A percentile compares a stretch with the other conserved stretches of the same genome.
These are phyloP conservation scores for Gorilla gorilla DNA, from an alignment of 2,113 vertebrate genomes.

Conservation along the genomic window DNA sequence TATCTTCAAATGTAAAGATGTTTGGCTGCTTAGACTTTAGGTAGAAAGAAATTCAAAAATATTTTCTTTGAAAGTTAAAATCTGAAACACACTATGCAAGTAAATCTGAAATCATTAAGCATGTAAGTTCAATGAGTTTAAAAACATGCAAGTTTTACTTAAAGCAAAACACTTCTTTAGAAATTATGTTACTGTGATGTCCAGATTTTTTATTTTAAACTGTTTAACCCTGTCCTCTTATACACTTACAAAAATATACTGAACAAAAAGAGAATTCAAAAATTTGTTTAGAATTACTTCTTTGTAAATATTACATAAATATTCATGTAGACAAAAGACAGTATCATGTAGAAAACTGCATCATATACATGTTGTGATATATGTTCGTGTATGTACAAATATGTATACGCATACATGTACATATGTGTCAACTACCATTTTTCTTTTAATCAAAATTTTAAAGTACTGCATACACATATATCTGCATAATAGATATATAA, in stretches of 20 bases:
- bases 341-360: background rate
- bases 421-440: background rate
- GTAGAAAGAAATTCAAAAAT: slow-evolving; percentile 29
- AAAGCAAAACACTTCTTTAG: background rate
- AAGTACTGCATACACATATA: background rate
- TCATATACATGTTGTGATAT: background rate
- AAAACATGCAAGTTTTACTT: slow-evolving; percentile 14
- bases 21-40: background rate
- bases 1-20: slow-evolving; percentile 12
- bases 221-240: background rate
- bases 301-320: background rate
- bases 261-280: background rate
- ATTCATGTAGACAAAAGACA: background rate
- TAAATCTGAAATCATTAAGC: slow-evolving; percentile 9
- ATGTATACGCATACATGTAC: background rate
- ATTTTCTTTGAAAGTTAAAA: slow-evolving; percentile 30
- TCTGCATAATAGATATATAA: background rate
- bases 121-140: background rate
- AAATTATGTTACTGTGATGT: background rate
- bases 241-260: background rate
- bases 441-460: slow-evolving; percentile 15
- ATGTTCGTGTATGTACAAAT: background rate
- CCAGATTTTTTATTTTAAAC: background rate
- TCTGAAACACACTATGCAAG: slow-evolving; percentile 5
- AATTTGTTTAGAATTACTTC: background rate